Evolutionary conservation across 1,140 invertebrate genomes (phyloP), one percentile per base, ranked within the genome.

Genomic region (Apolygus lucorum): DNA sequence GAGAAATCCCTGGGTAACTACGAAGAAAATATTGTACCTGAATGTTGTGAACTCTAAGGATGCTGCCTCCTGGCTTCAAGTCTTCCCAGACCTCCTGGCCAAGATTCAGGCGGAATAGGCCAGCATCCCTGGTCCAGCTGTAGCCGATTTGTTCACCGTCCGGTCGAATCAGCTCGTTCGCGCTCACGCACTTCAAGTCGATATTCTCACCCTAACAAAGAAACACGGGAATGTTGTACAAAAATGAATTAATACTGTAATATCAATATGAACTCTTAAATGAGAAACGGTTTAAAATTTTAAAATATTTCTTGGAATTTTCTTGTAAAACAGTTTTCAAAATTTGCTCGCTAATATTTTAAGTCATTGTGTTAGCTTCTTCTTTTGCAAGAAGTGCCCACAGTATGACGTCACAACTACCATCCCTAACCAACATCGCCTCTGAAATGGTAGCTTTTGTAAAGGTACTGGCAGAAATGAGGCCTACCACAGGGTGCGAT

Each of bases 71-170:
- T 21, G 74, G 74, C 34, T 70, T 70, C 22, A 75, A 78, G 75
- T 91, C 88, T 75, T 91, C 90, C 87, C 89, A 91, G 65, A 90
- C 87, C 74, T 90, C 88, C 1, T 81, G 82, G 1, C 85, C 86
- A 0, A 87, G 87, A 34, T 83, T 83, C 22, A 90, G 81, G 42
- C 86, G 87, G 8, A 92, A 82, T 1, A 92, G 79, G 1, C 83
- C 85, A 26, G 85, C 84, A 73, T 90, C 90, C 71, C 88, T 85
- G 0, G 88, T 89, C 89, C 89, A 91, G 73, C 87, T 89, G 73
- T 90, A 91, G 2, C 88, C 89, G 26, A 90, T 78, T 49, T 83
- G 83, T 0, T 83, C 83, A 52, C 85, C 82, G 21, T 63, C 63
- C 79, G 79, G 62, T 71, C 83, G 81, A 65, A 82, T 82, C 79